These are phyloP conservation scores for Myotis daubentonii DNA, from an alignment of 2,797 vertebrate species.

Conservation along the genomic window DNA sequence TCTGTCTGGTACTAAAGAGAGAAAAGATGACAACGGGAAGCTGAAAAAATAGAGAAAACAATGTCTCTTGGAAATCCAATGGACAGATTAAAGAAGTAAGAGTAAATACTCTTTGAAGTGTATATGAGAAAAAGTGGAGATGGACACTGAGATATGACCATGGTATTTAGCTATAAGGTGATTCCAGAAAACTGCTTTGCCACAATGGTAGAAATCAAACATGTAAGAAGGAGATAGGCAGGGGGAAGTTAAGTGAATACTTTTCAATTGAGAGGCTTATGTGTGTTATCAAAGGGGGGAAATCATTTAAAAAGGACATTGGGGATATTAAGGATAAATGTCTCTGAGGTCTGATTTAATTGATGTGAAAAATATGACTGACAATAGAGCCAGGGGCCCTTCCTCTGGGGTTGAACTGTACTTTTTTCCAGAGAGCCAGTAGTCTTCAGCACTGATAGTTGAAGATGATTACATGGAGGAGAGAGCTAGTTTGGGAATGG, in stretches of 20 bases:
- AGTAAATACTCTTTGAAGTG: neutral
- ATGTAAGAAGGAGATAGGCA: neutral
- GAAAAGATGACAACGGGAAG: neutral
- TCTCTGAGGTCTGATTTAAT: neutral
- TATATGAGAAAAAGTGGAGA: neutral
- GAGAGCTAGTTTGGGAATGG: neutral
- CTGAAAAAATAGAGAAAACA: neutral
- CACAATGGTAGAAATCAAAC: neutral
- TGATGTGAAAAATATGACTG: neutral
- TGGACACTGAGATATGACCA: neutral
- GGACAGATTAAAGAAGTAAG: neutral
- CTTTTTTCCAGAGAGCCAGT: neutral
- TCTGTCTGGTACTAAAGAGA: conserved; percentile 18
- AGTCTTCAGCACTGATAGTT: neutral
- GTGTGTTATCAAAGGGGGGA: neutral
- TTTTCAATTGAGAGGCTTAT: neutral
- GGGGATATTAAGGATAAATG: neutral
- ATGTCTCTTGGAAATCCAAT: neutral
- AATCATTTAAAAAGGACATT: neutral
- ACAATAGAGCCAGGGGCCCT: neutral
- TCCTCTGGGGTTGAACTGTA: neutral
- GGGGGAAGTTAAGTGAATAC: neutral
- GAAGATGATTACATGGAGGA: neutral
- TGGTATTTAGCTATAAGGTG: neutral
- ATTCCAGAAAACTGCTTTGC: neutral